Evolutionary conservation across 2,797 vertebrate species (phyloP).

Genomic region (Anomalospiza imberbis): DNA sequence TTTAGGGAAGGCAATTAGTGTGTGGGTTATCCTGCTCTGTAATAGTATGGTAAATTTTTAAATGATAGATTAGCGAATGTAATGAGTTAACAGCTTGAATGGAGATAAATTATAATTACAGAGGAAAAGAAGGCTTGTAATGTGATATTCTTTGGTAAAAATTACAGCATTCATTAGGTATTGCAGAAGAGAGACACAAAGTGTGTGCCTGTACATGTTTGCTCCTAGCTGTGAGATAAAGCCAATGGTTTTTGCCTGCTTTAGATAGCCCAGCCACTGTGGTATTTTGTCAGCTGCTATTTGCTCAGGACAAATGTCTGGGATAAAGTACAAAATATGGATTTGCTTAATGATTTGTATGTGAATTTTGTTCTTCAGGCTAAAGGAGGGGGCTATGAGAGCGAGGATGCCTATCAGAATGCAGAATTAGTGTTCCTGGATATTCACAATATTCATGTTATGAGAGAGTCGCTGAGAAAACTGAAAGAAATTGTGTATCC

Average conservation of each 20-base stretch:
- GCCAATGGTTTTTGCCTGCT: background rate
- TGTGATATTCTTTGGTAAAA: slow-evolving; percentile 23
- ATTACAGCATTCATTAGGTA: background rate
- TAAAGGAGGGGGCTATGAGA: slow-evolving; percentile 97
- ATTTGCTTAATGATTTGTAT: background rate
- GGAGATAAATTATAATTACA: slow-evolving; percentile 44
- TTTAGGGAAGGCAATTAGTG: slow-evolving; percentile 4
- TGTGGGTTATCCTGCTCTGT: background rate
- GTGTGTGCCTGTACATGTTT: background rate
- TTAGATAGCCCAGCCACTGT: background rate
- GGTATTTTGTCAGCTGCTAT: background rate
- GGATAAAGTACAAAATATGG: background rate
- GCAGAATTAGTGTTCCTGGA: slow-evolving; percentile 95
- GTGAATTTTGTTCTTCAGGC: slow-evolving; percentile 75
- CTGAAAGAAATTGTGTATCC: slow-evolving; percentile 96
- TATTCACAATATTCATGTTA: slow-evolving; percentile 98
- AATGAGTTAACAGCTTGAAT: slow-evolving; percentile 33
- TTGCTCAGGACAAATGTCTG: background rate
- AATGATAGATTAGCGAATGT: slow-evolving; percentile 6
- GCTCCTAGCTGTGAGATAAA: background rate
- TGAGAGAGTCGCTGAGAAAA: slow-evolving; percentile 95
- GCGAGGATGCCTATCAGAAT: slow-evolving; percentile 98
- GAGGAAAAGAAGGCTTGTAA: background rate
- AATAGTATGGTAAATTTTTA: slow-evolving; percentile 23
- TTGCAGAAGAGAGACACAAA: background rate